Conservation (phyloP, 2,113 vertebrate genomes). For the Hymenochirus boettgeri region DNA sequence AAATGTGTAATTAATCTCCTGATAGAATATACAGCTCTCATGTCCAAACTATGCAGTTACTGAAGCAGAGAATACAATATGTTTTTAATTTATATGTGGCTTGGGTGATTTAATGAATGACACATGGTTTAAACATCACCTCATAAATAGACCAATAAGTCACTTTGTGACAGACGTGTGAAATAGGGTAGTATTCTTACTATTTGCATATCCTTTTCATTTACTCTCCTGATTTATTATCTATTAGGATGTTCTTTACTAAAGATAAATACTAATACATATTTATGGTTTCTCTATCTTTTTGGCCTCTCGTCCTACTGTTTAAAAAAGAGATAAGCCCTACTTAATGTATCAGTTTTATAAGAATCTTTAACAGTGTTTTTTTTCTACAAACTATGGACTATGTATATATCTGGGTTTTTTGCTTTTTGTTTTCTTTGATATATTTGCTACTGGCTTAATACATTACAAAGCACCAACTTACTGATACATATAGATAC, state of each 20-base stretch:
- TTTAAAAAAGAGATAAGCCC: slow-evolving; percentile 31
- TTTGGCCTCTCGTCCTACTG: slow-evolving; percentile 1
- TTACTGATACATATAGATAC: neutral
- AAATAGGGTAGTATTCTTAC: neutral
- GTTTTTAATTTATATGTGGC: neutral
- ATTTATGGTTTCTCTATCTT: slow-evolving; percentile 20
- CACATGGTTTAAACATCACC: neutral
- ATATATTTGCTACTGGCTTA: slow-evolving; percentile 17
- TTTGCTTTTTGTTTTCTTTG: slow-evolving; percentile 1
- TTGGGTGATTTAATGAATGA: neutral
- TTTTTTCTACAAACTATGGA: slow-evolving; percentile 6
- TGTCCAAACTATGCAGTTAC: neutral
- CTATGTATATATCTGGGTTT: slow-evolving; percentile 7
- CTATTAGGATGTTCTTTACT: neutral
- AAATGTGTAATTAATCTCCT: neutral
- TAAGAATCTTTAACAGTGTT: slow-evolving; percentile 19
- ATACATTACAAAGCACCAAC: too few relatives aligned
- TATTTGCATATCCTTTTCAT: slow-evolving; percentile 4
- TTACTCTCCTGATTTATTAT: slow-evolving; percentile 7
- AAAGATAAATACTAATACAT: slow-evolving; percentile 7
- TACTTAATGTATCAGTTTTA: slow-evolving; percentile 24
- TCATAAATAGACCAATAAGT: neutral
- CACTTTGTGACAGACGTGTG: neutral
- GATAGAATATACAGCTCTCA: neutral
- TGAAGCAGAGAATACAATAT: neutral